These are phyloP conservation scores for Agelas oroides DNA, from an alignment of 37 sponge, comb jelly and placozoan species.

Conservation along the genomic window DNA sequence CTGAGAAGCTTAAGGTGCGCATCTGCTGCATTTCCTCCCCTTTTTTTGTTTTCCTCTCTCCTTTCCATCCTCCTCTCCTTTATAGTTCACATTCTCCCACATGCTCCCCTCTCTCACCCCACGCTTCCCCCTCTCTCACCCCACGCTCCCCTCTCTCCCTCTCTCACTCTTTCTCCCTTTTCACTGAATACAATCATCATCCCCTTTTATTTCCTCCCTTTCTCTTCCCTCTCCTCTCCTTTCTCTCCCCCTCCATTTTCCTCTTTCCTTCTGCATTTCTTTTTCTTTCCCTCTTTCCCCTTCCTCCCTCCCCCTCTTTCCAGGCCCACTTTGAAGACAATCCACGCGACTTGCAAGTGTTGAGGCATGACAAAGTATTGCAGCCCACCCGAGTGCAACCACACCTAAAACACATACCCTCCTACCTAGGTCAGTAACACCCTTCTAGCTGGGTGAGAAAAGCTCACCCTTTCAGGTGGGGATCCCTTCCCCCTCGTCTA, in stretches of 20 bases:
- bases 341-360: conserved; percentile 93
- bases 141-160: background rate
- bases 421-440: conserved; percentile 83
- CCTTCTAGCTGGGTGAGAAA: too few species aligned
- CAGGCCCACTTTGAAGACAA: conserved; percentile 93
- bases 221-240: background rate
- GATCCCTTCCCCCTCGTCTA: too few species aligned
- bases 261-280: background rate
- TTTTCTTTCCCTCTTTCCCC: background rate
- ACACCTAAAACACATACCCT: conserved; percentile 91
- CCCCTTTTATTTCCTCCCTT: background rate
- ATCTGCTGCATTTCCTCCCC: too few species aligned
- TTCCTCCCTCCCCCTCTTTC: background rate
- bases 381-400: conserved; percentile 80
- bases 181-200: background rate
- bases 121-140: background rate
- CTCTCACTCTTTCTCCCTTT: background rate
- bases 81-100: too few species aligned
- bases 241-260: background rate
- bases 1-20: conserved; percentile 90
- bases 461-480: too few species aligned
- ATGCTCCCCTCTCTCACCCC: too few species aligned
- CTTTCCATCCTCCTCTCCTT: too few species aligned
- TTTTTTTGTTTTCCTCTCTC: too few species aligned
- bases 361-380: conserved; percentile 92